Base-by-base conservation (phyloP, 2,113 vertebrate genomes). In the Elephantulus edwardii region DNA sequence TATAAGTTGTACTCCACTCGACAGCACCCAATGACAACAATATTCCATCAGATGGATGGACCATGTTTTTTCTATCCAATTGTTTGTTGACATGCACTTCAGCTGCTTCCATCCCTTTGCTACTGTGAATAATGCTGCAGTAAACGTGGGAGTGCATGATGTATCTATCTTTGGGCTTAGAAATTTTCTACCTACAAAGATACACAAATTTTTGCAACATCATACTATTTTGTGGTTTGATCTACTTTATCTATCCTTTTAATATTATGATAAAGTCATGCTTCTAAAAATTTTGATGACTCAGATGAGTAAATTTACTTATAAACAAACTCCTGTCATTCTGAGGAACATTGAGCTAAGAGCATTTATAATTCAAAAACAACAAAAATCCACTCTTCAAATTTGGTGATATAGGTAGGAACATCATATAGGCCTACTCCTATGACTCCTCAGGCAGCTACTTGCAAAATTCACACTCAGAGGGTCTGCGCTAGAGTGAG, bases 251-350 rank as follows among this genome's bases (percentile, higher is more conserved):
- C 30, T 78, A 44, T 24, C 66, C 20, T 80, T 90, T 79, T 80
- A 70, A 71, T 86, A 89, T 52, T 16, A 64, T 64, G 66, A 78
- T 58, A 28, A 35, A 68, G 38, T 70, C 46, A 60, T 86, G 64
- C 38, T 88, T 92, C 90, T 83, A 56, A 88, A 95, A 93, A 88
- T 93, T 54, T 19, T 28, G 3, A 40, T 90, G 80, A 90, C 64
- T 85, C 50, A 86, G 50, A 78, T 6, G 5, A 83, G 44, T 89
- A 66, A 74, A 95, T 80, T 92, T 20, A n/a, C 52, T 83, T 52
- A 33, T 85, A 93, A 90, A 72, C 11, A 72, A 64, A 77, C 2
- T 71, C 72, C 33, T 81, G 30, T 62, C 79, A 81, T 88, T 68
- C 40, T 64, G 13, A 88, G 26, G 42, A 88, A 70, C 20, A 52